Evolutionary conservation across 1,140 invertebrate species (phyloP).

Genomic region (Cryptotermes secundus): DNA sequence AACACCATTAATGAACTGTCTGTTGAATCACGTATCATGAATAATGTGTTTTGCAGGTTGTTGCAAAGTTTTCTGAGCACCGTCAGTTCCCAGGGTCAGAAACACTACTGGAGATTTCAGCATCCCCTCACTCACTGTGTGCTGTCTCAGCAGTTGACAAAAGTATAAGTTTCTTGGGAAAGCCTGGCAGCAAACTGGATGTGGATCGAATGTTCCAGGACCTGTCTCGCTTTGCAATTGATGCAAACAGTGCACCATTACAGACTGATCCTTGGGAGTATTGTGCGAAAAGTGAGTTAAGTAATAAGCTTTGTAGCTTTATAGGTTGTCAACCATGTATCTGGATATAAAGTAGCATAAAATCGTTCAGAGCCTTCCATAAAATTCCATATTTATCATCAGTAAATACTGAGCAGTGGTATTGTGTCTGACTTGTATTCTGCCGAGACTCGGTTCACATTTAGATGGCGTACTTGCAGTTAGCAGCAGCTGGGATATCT

Average conservation of each 20-base stretch:
- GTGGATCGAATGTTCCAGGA: conserved; percentile 45
- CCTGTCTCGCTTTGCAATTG: conserved; percentile 46
- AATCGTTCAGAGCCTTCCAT: too few species aligned
- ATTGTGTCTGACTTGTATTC: too few species aligned
- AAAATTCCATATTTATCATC: too few species aligned
- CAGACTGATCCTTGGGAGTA: conserved; percentile 46
- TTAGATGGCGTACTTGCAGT: too few species aligned
- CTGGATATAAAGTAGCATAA: too few species aligned
- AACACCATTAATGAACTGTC: too few species aligned
- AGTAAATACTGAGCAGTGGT: too few species aligned
- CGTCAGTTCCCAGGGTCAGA: conserved; percentile 53
- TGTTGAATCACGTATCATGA: neutral
- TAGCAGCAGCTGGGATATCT: too few species aligned
- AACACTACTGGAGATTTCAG: conserved; percentile 52
- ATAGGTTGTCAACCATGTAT: too few species aligned
- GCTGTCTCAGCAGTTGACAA: conserved; percentile 61
- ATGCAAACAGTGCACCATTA: conserved; percentile 43
- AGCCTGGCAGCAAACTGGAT: conserved; percentile 41
- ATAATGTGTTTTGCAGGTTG: conserved; percentile 42
- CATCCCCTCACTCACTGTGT: conserved; percentile 57
- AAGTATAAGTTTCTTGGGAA: conserved; percentile 54
- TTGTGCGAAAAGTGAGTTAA: conserved; percentile 31
- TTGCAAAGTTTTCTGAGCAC: conserved; percentile 50
- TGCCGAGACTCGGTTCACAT: too few species aligned
- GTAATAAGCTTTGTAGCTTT: neutral